Percentiles rank a stretch among this genome's conserved stretches.
phyloP scores from a whole-genome alignment of 2,888 invertebrate species.

The Sminthurinus aureus region DNA sequence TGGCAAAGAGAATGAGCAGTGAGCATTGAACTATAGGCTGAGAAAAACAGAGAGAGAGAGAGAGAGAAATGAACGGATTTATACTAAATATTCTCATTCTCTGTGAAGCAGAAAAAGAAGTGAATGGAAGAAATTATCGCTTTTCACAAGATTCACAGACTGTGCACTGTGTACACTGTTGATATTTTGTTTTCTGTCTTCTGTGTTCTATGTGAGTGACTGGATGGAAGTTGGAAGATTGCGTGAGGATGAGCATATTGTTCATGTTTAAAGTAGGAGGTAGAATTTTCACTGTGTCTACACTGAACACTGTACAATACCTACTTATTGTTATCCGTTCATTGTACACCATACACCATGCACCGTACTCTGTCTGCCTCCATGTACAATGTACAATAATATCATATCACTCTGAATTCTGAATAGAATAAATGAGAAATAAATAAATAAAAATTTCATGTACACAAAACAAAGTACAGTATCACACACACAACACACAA shows the following conservation, averaged over 20 bases:
- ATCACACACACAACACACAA: not conserved
- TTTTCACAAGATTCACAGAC: constrained; percentile 36
- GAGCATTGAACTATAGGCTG: constrained; percentile 25
- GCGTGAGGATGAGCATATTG: constrained; percentile 41
- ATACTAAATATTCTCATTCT: constrained; percentile 34
- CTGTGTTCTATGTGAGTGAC: constrained; percentile 19
- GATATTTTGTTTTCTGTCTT: too few species aligned
- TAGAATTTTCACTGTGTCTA: constrained; percentile 15
- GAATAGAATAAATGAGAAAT: constrained; percentile 10
- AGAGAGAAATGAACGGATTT: constrained; percentile 39
- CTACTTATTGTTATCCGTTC: too few species aligned
- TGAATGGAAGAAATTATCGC: constrained; percentile 48
- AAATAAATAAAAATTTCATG: not conserved
- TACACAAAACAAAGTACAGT: too few species aligned
- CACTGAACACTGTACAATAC: not conserved
- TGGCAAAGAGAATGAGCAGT: too few species aligned
- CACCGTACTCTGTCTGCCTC: too few species aligned
- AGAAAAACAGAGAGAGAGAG: not conserved
- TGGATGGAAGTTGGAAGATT: constrained; percentile 24
- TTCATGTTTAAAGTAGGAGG: constrained; percentile 40
- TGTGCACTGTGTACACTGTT: too few species aligned
- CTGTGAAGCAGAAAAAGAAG: constrained; percentile 39
- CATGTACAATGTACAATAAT: too few species aligned
- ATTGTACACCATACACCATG: too few species aligned
- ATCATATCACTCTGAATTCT: too few species aligned